Base-by-base conservation (phyloP, 2,797 vertebrate genomes). In the Eurystomus glaucurus region DNA sequence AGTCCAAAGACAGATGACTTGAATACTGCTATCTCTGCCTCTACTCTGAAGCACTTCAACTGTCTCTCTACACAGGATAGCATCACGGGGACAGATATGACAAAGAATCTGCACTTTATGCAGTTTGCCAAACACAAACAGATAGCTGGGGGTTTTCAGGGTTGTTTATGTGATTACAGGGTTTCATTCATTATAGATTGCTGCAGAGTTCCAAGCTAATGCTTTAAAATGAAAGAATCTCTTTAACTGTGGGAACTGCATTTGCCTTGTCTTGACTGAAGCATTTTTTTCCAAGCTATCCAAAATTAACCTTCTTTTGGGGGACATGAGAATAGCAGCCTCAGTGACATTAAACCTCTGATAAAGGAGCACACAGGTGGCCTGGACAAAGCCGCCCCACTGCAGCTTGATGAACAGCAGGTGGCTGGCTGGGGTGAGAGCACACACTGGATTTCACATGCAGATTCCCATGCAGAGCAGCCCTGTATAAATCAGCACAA, bases 331-430 rank as follows among this genome's bases (percentile, higher is more conserved):
- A 81, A 62, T 2, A 50, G 74, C 48, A 87, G 43, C 19, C 41
- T 68, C 4, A 2, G 26, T 33, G 52, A 70, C 51, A 54, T 20
- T 60, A 37, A 82, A 2, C 13, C 26, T 35, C 39, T 22, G 48
- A 65, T 3, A 66, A 21, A 79, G 21, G 19, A 50, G 45, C 0
- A 0, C 37, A 57, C 6, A 82, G 69, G 58, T 8, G 6, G 41
- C 28, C 46, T 52, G 41, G 41, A 58, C 41, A 88, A 82, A 80
- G 64, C 71, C 95, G 79, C n/a, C 79, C 43, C 37, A 13, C n/a
- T 31, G 51, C 0, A 0, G 61, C 31, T 64, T 0, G 0, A 33
- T 41, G 62, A 91, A 86, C 55, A 87, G 70, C 55, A 84, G 55
- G 78, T 51, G 35, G 35, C 31, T 85, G 39, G 35, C 52, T 79